These are phyloP conservation scores for Rhyacophila brunnea DNA, from an alignment of 1,140 invertebrate species.

Conservation along the genomic window DNA sequence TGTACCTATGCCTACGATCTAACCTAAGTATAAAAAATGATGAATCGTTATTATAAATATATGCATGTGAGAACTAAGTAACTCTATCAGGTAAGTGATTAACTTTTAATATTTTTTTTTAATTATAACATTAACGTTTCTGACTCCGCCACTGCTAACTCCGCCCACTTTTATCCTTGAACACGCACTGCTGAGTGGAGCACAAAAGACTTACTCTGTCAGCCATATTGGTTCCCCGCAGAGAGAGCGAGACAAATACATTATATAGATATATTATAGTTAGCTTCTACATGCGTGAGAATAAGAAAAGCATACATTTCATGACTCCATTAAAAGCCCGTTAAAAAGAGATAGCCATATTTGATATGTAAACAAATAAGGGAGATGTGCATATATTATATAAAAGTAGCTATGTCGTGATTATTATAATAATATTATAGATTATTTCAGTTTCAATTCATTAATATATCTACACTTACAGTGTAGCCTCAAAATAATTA, in stretches of 20 bases:
- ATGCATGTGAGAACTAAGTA: not conserved
- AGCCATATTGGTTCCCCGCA: slow-evolving; percentile 27
- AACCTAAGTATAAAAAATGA: too few species aligned
- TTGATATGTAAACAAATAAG: slow-evolving; percentile 13
- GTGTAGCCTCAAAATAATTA: too few species aligned
- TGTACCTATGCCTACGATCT: too few species aligned
- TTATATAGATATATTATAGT: not conserved
- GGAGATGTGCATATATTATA: slow-evolving; percentile 1
- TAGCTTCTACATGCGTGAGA: slow-evolving; percentile 3
- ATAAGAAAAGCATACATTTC: slow-evolving; percentile 15
- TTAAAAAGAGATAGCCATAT: slow-evolving; percentile 23
- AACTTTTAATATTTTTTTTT: not conserved
- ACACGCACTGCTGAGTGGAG: slow-evolving; percentile 23
- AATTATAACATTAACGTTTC: not conserved
- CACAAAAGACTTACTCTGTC: slow-evolving; percentile 24
- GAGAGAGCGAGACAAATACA: slow-evolving; percentile 16
- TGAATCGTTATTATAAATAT: not conserved
- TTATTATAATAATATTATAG: too few species aligned
- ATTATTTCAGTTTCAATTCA: too few species aligned
- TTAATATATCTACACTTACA: too few species aligned
- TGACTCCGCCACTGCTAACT: slow-evolving; percentile 20
- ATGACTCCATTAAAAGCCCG: slow-evolving; percentile 11
- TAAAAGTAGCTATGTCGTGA: too few species aligned
- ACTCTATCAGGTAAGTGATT: not conserved
- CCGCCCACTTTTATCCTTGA: slow-evolving; percentile 32